Percentiles rank a stretch among this genome's conserved stretches.
These are phyloP conservation scores for Synanthedon myopaeformis DNA, from an alignment of 2,888 invertebrate species.

Conservation along the genomic window DNA sequence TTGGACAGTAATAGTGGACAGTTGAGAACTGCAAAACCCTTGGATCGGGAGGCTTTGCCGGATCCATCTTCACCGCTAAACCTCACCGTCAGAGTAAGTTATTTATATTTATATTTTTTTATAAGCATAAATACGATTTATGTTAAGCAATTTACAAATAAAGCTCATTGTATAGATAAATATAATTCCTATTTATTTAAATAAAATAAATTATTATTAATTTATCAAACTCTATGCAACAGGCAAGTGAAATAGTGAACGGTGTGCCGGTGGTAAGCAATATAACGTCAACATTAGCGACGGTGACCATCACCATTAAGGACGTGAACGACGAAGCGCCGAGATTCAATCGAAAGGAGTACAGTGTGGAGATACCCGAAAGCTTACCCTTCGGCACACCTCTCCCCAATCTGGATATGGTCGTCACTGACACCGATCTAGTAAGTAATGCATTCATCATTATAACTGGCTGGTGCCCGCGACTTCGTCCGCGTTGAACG, in stretches of 20 bases:
- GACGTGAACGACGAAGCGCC: constrained; percentile 94
- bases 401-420: constrained; percentile 85
- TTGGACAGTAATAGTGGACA: constrained; percentile 84
- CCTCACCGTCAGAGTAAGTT: constrained; percentile 76
- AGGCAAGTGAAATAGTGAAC: constrained; percentile 84
- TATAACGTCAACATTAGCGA: constrained; percentile 76
- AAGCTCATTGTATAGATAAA: too few species aligned
- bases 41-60: constrained; percentile 86
- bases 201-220: too few species aligned
- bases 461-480: too few species aligned
- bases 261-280: constrained; percentile 77
- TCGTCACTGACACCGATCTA: constrained; percentile 87
- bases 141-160: too few species aligned
- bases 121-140: too few species aligned
- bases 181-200: too few species aligned
- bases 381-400: constrained; percentile 85
- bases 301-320: constrained; percentile 84
- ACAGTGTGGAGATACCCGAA: constrained; percentile 83
- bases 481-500: too few species aligned
- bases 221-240: constrained; percentile 2
- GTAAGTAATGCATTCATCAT: constrained; percentile 59
- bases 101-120: too few species aligned
- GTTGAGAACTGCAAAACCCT: constrained; percentile 82
- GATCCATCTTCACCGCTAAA: constrained; percentile 84
- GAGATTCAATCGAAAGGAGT: constrained; percentile 84